These are phyloP conservation scores for Oncorhynchus tshawytscha DNA, from an alignment of 2,113 vertebrate genomes.

Conservation along the genomic window DNA sequence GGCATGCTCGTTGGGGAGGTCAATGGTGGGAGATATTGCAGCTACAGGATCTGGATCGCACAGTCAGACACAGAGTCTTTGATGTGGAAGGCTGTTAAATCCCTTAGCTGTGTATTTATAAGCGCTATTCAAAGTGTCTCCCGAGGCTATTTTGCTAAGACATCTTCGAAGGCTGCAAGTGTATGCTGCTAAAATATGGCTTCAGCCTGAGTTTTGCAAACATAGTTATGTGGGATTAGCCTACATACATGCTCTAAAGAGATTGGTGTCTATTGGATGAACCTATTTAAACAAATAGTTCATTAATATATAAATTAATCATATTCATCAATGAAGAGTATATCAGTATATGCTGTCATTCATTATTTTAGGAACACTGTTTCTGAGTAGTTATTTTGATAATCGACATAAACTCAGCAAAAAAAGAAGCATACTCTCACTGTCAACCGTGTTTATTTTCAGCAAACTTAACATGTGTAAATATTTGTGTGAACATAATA, in stretches of 20 bases:
- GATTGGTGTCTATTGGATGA: not conserved
- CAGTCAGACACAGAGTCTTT: not conserved
- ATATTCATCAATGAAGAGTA: too few relatives aligned
- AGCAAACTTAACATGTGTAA: too few relatives aligned
- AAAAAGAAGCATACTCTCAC: too few relatives aligned
- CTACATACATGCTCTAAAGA: not conserved
- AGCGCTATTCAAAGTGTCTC: not conserved
- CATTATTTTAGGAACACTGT: not conserved
- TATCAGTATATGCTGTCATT: not conserved
- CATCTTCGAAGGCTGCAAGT: not conserved
- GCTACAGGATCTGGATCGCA: conserved; percentile 22
- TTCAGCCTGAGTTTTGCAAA: not conserved
- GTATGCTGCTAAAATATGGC: not conserved
- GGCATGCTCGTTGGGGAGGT: conserved; percentile 65
- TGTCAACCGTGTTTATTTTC: too few relatives aligned
- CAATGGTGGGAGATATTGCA: conserved; percentile 47
- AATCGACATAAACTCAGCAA: too few relatives aligned
- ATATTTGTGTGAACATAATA: too few relatives aligned
- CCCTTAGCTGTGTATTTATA: conserved; percentile 7
- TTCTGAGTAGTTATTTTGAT: too few relatives aligned
- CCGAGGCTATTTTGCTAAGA: not conserved
- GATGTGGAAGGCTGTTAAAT: conserved; percentile 27
- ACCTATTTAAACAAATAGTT: too few relatives aligned
- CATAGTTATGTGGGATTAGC: not conserved
- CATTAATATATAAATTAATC: too few relatives aligned